Base-by-base conservation (phyloP, 2,797 vertebrate species). In the Tauraco hartlaubi region DNA sequence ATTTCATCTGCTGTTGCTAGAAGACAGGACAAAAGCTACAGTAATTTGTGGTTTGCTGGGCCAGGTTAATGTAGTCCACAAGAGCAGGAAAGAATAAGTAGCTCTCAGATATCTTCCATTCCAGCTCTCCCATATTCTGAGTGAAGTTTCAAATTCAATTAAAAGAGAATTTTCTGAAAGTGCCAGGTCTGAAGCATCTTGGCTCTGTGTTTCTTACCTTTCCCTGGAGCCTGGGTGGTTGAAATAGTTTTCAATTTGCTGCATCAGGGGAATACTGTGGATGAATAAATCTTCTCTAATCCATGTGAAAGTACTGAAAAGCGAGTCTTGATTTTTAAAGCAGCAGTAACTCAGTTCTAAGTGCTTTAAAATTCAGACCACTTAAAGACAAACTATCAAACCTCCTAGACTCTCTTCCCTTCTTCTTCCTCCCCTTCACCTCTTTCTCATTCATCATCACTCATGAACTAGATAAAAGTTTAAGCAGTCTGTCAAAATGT, bases 401-500 rank as follows among this genome's bases (percentile, higher is more conserved):
- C 71, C 4, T 43, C 22, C 54, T 56, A 58, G 25, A 58, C 11
- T 59, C 10, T 56, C 12, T 52, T 78, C 67, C 44, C 15, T 73
- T 82, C 41, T 69, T 81, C 44, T 69, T 90, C 19, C 18, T 85
- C 35, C 29, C 8, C 25, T 94, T 90, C 22, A 39, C 15, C 14
- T 85, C 52, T 71, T 89, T 67, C 52, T 39, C 61, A 49, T 75
- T 71, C 35, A 66, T 31, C 66, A 81, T 89, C n/a, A 5, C 33
- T 41, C 68, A 16, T 2, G 23, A 48, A 87, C 23, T 43, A 55
- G 73, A 33, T 33, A 88, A 87, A 94, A 90, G 66, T 76, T 92
- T 92, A 90, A 92, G 71, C 31, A 68, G 35, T 44, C 55, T 87
- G n/a, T 92, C 64, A 46, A 95, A 94, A 88, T 71, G 9, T 71